Conservation (phyloP, 2,113 vertebrate genomes). For the Hemicordylus capensis region DNA sequence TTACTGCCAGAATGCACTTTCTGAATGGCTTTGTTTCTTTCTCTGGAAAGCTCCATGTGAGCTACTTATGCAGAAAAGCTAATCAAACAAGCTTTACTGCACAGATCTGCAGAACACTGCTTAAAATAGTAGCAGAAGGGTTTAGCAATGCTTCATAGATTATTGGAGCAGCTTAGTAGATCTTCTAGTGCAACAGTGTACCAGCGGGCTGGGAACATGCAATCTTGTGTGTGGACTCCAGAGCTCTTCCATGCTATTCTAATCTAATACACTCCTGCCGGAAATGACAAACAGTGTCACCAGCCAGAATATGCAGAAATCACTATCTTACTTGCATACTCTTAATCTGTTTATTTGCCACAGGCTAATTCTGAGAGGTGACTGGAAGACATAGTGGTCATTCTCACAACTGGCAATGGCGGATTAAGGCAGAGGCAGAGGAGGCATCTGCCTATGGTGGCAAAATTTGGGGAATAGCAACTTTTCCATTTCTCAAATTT, state of each 20-base stretch:
- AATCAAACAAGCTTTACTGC: conserved; percentile 65
- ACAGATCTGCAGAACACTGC: conserved; percentile 59
- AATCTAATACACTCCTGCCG: background rate
- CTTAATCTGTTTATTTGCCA: background rate
- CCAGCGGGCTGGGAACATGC: background rate
- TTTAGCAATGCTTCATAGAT: conserved; percentile 59
- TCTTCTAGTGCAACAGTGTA: rapidly evolving
- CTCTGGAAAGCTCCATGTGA: background rate
- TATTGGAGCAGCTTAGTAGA: background rate
- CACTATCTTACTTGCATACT: background rate
- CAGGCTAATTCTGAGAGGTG: rapidly evolving
- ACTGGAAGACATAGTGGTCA: background rate
- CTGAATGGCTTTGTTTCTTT: conserved; percentile 40
- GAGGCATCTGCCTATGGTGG: too few species aligned
- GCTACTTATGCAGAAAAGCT: conserved; percentile 54
- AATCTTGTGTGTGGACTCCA: background rate
- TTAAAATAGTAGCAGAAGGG: conserved; percentile 68
- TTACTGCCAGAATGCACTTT: background rate
- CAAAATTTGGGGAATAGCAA: too few species aligned
- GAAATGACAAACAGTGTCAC: background rate
- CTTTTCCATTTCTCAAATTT: too few species aligned
- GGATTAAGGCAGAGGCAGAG: too few species aligned
- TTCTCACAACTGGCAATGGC: too few species aligned
- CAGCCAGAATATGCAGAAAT: background rate
- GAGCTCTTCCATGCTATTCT: rapidly evolving